Base-by-base conservation (phyloP, 2,888 invertebrate genomes). In the Chromoteleia sp. region DNA sequence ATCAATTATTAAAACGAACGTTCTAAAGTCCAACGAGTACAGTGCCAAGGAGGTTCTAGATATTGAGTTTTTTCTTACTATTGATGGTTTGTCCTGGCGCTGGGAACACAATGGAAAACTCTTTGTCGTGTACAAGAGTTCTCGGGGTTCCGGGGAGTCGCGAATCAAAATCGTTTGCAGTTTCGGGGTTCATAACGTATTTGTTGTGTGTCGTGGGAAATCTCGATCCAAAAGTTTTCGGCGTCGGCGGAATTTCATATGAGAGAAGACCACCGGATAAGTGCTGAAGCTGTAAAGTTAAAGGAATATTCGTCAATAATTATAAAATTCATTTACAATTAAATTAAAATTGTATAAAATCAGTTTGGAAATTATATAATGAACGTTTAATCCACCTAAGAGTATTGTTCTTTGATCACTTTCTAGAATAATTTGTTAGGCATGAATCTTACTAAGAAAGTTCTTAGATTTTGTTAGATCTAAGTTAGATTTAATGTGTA, bases 31-130 rank as follows among this genome's bases (percentile, higher is more conserved):
- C 12, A 52, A 56, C 7, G 10, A 6, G 43, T 54, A 4, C 30
- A 29, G 54, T 43, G 10, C n/a, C 19, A 10, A 25, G 17, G 36
- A 50, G 4, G 10, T 10, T 10, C 33, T 39, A 63, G 8, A 43
- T 73, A 15, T 5, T 5, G 39, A 61, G 70, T 21, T 33, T 2
- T n/a, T 63, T 84, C 89, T 89, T 89, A 93, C 93, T 89, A 85
- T 92, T 89, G 75, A 93, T 89, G n/a, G 93, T 93, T 75, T 92
- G 86, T 83, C 93, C 93, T 17, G 93, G 93, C 2, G 93, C 93
- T 58, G 93, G 93, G 85, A 93, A 93, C 2, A 92, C 92, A 52
- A 93, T 93, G 83, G 93, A 93, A 86, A 93, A 92, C 56, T 92
- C 92, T 75, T 92, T 92, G 50, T 87, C 85, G 65, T 86, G 85